A percentile compares a stretch with the other conserved stretches of the same genome.
Evolutionary conservation across 2,113 vertebrate genomes (phyloP).

Genomic region (Pygoscelis antarcticus): DNA sequence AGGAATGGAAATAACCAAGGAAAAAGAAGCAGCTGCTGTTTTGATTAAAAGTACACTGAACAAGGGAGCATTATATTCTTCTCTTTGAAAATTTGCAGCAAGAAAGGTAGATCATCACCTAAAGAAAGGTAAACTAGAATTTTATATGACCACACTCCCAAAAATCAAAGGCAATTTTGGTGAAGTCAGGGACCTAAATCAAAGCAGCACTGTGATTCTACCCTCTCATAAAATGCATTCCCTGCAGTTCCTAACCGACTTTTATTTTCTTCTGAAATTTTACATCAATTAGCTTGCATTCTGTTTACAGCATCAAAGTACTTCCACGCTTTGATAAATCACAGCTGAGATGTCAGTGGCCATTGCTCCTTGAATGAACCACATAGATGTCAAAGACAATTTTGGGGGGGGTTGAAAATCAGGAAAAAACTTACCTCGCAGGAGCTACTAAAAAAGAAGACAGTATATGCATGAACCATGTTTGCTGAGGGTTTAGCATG

Average conservation of each 20-base stretch:
- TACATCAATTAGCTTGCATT: background rate
- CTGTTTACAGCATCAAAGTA: background rate
- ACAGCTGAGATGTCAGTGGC: background rate
- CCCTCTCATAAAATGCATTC: background rate
- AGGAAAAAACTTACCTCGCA: background rate
- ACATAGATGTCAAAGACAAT: background rate
- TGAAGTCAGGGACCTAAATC: background rate
- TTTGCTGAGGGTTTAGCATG: background rate
- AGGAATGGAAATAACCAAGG: background rate
- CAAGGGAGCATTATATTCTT: background rate
- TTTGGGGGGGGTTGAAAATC: background rate
- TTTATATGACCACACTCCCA: background rate
- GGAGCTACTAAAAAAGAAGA: background rate
- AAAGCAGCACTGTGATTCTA: constrained; percentile 4
- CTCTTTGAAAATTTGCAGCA: background rate
- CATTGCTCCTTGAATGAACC: background rate
- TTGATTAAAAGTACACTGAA: background rate
- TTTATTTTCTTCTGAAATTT: constrained; percentile 18
- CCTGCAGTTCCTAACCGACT: background rate
- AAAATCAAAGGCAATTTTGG: background rate
- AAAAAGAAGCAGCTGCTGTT: background rate
- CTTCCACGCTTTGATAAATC: background rate
- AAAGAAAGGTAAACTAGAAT: background rate
- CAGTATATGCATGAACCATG: background rate
- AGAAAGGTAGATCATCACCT: background rate